Evolutionary conservation across 1,140 invertebrate species (phyloP), one percentile per base, ranked within the genome.

Genomic region (Macrosteles quadrilineatus): DNA sequence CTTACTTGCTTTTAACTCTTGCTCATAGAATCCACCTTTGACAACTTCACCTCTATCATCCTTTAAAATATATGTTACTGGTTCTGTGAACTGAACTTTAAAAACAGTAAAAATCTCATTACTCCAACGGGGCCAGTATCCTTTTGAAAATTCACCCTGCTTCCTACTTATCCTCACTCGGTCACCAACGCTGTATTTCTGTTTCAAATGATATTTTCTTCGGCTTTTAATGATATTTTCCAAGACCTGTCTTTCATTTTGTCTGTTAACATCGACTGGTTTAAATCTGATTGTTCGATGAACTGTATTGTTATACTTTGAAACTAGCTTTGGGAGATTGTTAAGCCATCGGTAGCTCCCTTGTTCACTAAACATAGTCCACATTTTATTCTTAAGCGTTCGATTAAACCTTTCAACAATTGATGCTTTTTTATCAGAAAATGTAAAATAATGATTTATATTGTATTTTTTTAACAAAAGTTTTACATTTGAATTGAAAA

Each of bases 351-450:
- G 72, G 40, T 72, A 57, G 12, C 69, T 76, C 6, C 76, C 75
- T 17, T 67, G 68, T 70, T 68, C 62, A 29, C 73, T 75, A 70
- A 80, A 78, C 74, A 75, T 68, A 73, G 77, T 78, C 71, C 74
- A 84, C 72, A 84, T 77, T 73, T 76, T 80, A 19, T 67, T 73
- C 78, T 83, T 84, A 53, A 85, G 68, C 21, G 80, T 83, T 72
- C 80, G 71, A 74, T 82, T 82, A 63, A 83, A 81, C 67, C 82
- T 57, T 76, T 84, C 83, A 43, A 79, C 77, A 65, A 83, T 77
- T n/a, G 78, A 75, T n/a, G 80, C 81, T 77, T 85, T 86, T 47
- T 78, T 77, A 36, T 73, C 73, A 67, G 74, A 78, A 75, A 76
- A 80, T 23, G 80, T 81, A 9, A 76, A 80, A 74, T 81, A 83